Percentiles rank a stretch among this genome's conserved stretches.
Conservation (phyloP, 2,888 invertebrate genomes). For the Drosophila algonquin region DNA sequence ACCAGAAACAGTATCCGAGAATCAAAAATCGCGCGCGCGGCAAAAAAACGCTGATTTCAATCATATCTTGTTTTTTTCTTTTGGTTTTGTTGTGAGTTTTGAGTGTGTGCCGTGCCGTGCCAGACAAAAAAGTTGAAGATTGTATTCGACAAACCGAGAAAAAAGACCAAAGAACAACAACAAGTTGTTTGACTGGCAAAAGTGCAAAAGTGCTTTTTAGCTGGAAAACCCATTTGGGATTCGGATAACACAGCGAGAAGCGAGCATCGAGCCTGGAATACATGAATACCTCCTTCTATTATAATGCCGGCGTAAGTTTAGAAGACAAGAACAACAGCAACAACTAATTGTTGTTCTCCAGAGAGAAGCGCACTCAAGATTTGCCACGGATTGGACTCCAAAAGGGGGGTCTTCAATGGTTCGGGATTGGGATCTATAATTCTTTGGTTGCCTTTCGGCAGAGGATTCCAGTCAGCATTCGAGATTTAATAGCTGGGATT, state of each 20-base stretch:
- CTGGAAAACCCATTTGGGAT: not conserved
- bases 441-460: too few species aligned
- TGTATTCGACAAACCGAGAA: not conserved
- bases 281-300: not conserved
- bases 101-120: not conserved
- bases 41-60: conserved; percentile 15
- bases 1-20: conserved; percentile 13
- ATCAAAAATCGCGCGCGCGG: conserved; percentile 21
- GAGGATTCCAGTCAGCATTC: too few species aligned
- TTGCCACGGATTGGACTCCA: not conserved
- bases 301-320: not conserved
- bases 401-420: too few species aligned
- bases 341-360: not conserved
- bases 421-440: too few species aligned
- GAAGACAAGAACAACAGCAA: not conserved
- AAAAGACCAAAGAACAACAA: not conserved
- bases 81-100: not conserved
- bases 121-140: conserved; percentile 1
- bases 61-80: conserved; percentile 5
- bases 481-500: too few species aligned
- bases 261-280: not conserved
- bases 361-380: not conserved
- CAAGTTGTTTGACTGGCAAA: conserved; percentile 1
- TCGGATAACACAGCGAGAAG: not conserved
- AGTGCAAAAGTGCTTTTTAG: not conserved